Evolutionary conservation across 2,888 invertebrate species (phyloP), one percentile per base, ranked within the genome.

Genomic region (Macaria liturata): DNA sequence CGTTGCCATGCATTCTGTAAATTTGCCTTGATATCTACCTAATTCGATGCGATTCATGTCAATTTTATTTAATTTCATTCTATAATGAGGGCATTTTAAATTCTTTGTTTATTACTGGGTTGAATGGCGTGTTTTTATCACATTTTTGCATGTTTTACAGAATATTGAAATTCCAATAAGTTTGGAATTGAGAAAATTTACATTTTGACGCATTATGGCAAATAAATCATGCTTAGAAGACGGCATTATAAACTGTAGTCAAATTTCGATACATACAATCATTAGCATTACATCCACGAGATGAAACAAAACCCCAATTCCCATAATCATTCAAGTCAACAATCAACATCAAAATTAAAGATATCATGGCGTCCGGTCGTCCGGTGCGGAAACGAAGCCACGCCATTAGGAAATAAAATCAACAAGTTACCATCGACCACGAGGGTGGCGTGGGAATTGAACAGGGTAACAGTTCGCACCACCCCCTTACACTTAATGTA

Each of bases 381-480:
- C 70, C 66, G 63, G 67, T 72, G 86, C 89, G 89, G 89, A 88
- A 86, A 83, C 66, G 74, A 74, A 71, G 76, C 75, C 74, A 72
- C 76, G 78, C 78, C 78, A 83, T 81, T 80, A 79, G 77, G 80
- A 78, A 80, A 83, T 83, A 83, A 82, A 88, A 84, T 84, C 86
- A 86, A 88, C 86, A 88, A 87, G 84, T 88, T 88, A 88, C 81
- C 81, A 80, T 80, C 68, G 65, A 56, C 57, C 46, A 42, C 54
- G 32, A 40, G 61, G 66, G 73, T 72, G 74, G 81, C 89, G 90
- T 90, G 91, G 91, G 91, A 90, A 91, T 78, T 80, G 64, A 53
- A 65, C 67, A 74, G 78, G 87, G 83, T 82, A 86, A 81, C 74
- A 73, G 80, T 88, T 90, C 90, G 76, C 91, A 86, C 66, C 86